Evolutionary conservation across 2,888 invertebrate genomes (phyloP), one percentile per base, ranked within the genome.

Genomic region (Crossocerus cetratus): DNA sequence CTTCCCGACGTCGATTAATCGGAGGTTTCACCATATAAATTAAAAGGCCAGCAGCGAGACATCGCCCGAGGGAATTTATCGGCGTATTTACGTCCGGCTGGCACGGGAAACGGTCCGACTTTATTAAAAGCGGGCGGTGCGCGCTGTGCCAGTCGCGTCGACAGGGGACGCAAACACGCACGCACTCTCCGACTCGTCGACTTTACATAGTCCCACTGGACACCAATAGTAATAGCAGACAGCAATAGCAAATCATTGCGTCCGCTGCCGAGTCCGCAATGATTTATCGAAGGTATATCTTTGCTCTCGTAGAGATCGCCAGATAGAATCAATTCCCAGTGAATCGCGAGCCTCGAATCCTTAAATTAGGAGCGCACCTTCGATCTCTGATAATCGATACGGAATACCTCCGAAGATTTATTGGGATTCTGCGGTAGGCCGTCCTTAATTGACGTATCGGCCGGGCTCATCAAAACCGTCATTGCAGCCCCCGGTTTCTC

Each of bases 261-360:
- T n/a, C n/a, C 16, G 49, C 13, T 13, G 49, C 16, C 5, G 49
- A 43, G 0, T 49, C 8, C n/a, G 49, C 22, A 57, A 57, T 57
- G 59, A 59, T 59, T 59, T 59, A 59, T 43, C 16, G 16, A 44
- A 16, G 43, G 20, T 43, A 32, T 4, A 23, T 4, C 32, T 18
- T 0, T 13, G 16, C n/a, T 59, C 32, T 32, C 45, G 13, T 2
- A 55, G 43, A 4, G 32, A 32, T 32, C 32, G 32, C 18, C 23
- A 14, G 65, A 69, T 69, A 58, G 43, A 54, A 32, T 64, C 58
- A 22, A 68, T 68, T 32, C 45, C 62, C 44, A 44, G 2, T 49
- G n/a, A 49, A 49, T 49, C 14, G 49, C 49, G 49, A 21, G 14
- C 55, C 4, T 18, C 8, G 55, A 55, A 55, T 55, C 20, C 13